Conservation (phyloP, 1,140 invertebrate genomes). For the Achroia grisella region DNA sequence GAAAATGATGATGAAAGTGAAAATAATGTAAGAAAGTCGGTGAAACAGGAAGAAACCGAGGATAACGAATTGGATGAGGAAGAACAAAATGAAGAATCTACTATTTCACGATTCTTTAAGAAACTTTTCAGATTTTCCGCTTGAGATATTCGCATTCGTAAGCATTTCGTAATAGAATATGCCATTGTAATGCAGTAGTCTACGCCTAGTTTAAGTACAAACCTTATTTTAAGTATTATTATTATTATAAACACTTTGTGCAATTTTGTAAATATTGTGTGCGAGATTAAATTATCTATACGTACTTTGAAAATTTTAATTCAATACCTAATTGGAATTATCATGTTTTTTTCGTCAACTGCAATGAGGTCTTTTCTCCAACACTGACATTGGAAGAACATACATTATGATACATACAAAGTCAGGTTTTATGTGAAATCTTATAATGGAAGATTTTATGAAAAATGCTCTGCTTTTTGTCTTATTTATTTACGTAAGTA, state of each 20-base stretch:
- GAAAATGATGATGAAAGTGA: slow-evolving; percentile 5
- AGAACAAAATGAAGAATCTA: slow-evolving; percentile 11
- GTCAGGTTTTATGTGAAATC: no score
- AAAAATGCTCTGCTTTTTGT: no score
- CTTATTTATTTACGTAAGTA: no score
- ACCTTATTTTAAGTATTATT: slow-evolving; percentile 30
- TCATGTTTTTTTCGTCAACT: no score
- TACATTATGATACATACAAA: no score
- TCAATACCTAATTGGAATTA: no score
- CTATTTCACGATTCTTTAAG: slow-evolving; percentile 31
- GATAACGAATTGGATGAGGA: slow-evolving; percentile 14
- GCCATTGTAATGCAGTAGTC: slow-evolving; percentile 31
- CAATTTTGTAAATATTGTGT: slow-evolving; percentile 70
- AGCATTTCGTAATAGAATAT: slow-evolving; percentile 33
- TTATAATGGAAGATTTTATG: no score
- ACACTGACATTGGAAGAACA: no score
- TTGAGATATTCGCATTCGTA: slow-evolving; percentile 38
- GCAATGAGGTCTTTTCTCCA: no score
- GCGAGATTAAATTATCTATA: slow-evolving; percentile 10
- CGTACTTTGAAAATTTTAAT: slow-evolving; percentile 5
- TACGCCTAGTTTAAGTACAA: slow-evolving; percentile 26
- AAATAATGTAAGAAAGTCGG: no score
- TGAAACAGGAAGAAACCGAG: slow-evolving; percentile 6
- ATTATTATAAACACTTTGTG: slow-evolving; percentile 55
- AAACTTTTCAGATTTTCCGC: slow-evolving; percentile 29